Percentiles rank a stretch among this genome's conserved stretches.
Evolutionary conservation across 1,140 invertebrate genomes (phyloP).

Genomic region (Anadara kagoshimensis): DNA sequence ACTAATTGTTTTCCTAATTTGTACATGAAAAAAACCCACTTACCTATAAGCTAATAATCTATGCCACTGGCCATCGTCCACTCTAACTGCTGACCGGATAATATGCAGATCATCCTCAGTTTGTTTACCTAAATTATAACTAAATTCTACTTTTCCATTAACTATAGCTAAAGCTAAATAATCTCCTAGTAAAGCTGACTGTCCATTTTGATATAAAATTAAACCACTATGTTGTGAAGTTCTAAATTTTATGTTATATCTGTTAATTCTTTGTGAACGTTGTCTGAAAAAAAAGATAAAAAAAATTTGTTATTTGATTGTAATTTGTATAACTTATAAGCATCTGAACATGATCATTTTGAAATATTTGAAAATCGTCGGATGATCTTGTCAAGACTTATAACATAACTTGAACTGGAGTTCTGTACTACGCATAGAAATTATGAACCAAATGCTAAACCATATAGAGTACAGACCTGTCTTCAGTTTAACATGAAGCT

Average conservation of each 20-base stretch:
- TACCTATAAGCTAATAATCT: constrained; percentile 77
- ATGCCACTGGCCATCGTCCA: constrained; percentile 86
- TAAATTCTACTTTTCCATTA: constrained; percentile 79
- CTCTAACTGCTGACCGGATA: constrained; percentile 78
- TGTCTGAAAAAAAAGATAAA: constrained; percentile 67
- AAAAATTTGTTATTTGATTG: background rate
- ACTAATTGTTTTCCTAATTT: too few relatives aligned
- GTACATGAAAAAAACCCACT: background rate
- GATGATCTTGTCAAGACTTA: too few relatives aligned
- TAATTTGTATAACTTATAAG: too few relatives aligned
- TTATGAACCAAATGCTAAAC: too few relatives aligned
- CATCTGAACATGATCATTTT: too few relatives aligned
- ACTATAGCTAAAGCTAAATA: constrained; percentile 80
- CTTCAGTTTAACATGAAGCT: too few relatives aligned
- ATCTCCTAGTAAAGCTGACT: constrained; percentile 75
- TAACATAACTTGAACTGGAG: too few relatives aligned
- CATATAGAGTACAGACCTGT: too few relatives aligned
- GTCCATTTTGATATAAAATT: constrained; percentile 81
- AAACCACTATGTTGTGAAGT: constrained; percentile 81
- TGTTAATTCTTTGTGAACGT: constrained; percentile 80
- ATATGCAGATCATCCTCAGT: constrained; percentile 73
- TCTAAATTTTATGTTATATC: constrained; percentile 83
- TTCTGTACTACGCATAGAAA: too few relatives aligned
- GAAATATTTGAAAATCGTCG: too few relatives aligned
- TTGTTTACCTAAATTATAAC: constrained; percentile 80